Base-by-base conservation (phyloP, 2,888 invertebrate genomes). In the Drosophila lutescens region DNA sequence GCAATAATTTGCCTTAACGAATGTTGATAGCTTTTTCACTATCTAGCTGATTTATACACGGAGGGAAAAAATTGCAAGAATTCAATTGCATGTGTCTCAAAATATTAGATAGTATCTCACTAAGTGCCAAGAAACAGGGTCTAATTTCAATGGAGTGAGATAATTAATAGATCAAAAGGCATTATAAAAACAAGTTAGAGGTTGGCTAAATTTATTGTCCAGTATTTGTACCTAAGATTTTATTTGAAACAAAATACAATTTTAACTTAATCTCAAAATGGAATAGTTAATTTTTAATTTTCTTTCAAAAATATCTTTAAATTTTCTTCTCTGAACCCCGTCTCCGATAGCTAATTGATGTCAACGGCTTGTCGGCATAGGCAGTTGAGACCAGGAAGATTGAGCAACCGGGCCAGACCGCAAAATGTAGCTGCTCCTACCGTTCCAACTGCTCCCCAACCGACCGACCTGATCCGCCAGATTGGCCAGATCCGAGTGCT, bases 301-400 rank as follows among this genome's bases (percentile, higher is more conserved):
- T 7, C 8, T 4, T 7, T n/a, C 2, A 0, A 43, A 17, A 13
- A 0, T 12, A 43, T 30, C 26, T 30, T n/a, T 4, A 17, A 3
- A 59, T 46, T 63, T 60, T 53, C 34, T 34, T 46, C 15, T 40
- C 56, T 69, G 26, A 38, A 49, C 38, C 47, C 49, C 47, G 61
- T 43, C 40, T 51, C 49, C 10, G 23, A 63, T 69, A 72, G 78
- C 85, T 89, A 85, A 87, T 87, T 89, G 82, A 87, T 85, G 85
- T 85, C 85, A 85, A 81, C 86, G 76, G 79, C 89, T 85, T 80
- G 59, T n/a, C 49, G 72, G 75, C 38, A 41, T 43, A 44, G 72
- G 75, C 46, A 46, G 54, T 46, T 43, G 70, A 71, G 86, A 87
- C 74, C 80, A 82, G 88, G 85, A 89, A 85, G 82, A 89, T 88